phyloP scores from a whole-genome alignment of 2,888 invertebrate genomes.

The Aporophyla lueneburgensis region DNA sequence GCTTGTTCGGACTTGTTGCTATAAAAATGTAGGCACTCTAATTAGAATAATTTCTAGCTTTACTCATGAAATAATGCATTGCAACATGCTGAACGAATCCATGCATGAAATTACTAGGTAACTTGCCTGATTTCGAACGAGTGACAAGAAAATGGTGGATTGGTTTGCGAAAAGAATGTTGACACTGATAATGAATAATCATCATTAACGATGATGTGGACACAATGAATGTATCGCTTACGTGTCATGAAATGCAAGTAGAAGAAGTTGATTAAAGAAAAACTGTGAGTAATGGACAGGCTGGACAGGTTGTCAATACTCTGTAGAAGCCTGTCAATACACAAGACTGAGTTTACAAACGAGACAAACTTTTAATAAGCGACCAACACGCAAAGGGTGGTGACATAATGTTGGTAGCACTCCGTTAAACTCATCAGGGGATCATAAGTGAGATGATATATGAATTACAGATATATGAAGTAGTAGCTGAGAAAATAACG shows the following conservation, averaged over 20 bases:
- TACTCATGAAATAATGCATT: slow-evolving; percentile 43
- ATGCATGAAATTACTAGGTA: slow-evolving; percentile 27
- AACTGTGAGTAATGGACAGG: slow-evolving; percentile 22
- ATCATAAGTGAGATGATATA: slow-evolving; percentile 34
- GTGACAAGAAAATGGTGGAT: slow-evolving; percentile 34
- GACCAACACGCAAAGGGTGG: slow-evolving; percentile 26
- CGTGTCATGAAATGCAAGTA: slow-evolving; percentile 16
- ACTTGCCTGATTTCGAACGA: slow-evolving; percentile 4
- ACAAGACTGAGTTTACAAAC: slow-evolving; percentile 19
- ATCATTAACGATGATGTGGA: slow-evolving; percentile 31
- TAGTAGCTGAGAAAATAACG: slow-evolving; percentile 14
- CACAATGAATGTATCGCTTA: slow-evolving; percentile 36
- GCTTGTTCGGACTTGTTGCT: slow-evolving; percentile 51
- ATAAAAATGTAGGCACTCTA: slow-evolving; percentile 58
- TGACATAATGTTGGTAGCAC: slow-evolving; percentile 3
- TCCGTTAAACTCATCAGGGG: slow-evolving; percentile 25
- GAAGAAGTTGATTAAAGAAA: slow-evolving; percentile 30
- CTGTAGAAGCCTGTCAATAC: slow-evolving; percentile 43
- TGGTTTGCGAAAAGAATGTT: slow-evolving; percentile 18
- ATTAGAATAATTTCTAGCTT: slow-evolving; percentile 59
- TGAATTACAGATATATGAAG: slow-evolving; percentile 21
- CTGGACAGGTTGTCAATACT: slow-evolving; percentile 26
- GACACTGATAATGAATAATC: slow-evolving; percentile 29
- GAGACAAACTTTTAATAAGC: slow-evolving; percentile 28
- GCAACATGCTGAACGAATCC: slow-evolving; percentile 41